Conservation (phyloP, 92 coral and sea anemone species). For the Actinostola sp. region DNA sequence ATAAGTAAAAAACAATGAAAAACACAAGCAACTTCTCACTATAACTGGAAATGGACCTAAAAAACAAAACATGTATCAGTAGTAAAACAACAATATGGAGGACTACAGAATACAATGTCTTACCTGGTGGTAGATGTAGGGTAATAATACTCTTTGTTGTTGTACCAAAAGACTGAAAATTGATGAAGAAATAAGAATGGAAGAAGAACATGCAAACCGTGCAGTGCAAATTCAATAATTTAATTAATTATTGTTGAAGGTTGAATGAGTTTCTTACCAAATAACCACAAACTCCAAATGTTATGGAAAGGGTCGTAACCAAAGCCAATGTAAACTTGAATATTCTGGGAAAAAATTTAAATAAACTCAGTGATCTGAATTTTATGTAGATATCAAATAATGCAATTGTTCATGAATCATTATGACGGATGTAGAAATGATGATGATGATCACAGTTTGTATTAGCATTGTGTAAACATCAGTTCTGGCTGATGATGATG, state of each 20-base stretch:
- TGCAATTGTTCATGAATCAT: too few relatives aligned
- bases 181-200: background rate
- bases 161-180: constrained; percentile 91
- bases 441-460: too few relatives aligned
- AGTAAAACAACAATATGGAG: too few relatives aligned
- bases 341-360: constrained; percentile 60
- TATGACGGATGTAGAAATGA: too few relatives aligned
- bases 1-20: constrained; percentile 94
- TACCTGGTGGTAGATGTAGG: constrained; percentile 89
- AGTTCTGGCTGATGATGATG: too few relatives aligned
- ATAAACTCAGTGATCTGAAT: too few relatives aligned
- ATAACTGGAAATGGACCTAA: constrained; percentile 85
- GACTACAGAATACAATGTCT: background rate
- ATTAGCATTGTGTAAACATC: too few relatives aligned
- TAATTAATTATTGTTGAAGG: too few relatives aligned
- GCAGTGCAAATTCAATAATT: too few relatives aligned
- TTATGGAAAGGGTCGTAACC: constrained; percentile 81
- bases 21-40: constrained; percentile 88
- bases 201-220: background rate
- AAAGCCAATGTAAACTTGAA: constrained; percentile 82
- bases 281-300: constrained; percentile 98
- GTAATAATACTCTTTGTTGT: constrained; percentile 87
- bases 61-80: background rate
- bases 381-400: too few relatives aligned
- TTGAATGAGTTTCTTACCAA: constrained; percentile 59